phyloP scores from a whole-genome alignment of 53 echinoderm and acorn worm genomes.

The Paracentrotus lividus region DNA sequence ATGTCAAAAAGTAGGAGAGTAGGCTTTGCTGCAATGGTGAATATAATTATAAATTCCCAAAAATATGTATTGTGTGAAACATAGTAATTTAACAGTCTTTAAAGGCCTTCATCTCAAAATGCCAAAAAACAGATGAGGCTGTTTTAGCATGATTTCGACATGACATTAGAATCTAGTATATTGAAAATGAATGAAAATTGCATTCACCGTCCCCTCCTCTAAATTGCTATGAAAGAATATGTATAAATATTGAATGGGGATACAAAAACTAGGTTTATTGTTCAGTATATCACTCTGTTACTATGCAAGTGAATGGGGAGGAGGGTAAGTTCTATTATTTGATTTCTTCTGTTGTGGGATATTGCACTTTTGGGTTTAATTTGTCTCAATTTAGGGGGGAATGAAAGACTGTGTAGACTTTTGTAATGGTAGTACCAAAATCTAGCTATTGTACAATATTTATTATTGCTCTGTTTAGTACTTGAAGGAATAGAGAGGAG shows the following conservation, averaged over 20 bases:
- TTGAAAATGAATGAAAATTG: constrained; percentile 33
- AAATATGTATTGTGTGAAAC: no score
- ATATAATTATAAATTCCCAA: no score
- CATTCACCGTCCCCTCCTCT: not conserved
- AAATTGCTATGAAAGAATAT: not conserved
- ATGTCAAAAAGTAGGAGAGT: no score
- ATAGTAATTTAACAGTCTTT: no score
- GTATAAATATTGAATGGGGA: not conserved
- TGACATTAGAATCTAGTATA: not conserved
- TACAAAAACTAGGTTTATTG: not conserved
- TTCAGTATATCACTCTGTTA: not conserved
- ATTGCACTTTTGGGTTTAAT: constrained; percentile 37
- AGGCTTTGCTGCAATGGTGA: no score
- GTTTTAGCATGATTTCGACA: not conserved
- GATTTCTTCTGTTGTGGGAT: not conserved
- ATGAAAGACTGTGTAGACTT: no score
- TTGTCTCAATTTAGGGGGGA: not conserved
- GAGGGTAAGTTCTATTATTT: not conserved
- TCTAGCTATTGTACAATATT: no score
- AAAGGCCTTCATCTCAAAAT: not conserved
- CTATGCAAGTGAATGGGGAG: not conserved
- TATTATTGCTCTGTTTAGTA: no score
- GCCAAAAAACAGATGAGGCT: not conserved
- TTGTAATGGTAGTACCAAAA: no score
- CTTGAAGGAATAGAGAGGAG: no score